Base-by-base conservation (phyloP, 2,888 invertebrate genomes). In the Geotrupes spiniger region DNA sequence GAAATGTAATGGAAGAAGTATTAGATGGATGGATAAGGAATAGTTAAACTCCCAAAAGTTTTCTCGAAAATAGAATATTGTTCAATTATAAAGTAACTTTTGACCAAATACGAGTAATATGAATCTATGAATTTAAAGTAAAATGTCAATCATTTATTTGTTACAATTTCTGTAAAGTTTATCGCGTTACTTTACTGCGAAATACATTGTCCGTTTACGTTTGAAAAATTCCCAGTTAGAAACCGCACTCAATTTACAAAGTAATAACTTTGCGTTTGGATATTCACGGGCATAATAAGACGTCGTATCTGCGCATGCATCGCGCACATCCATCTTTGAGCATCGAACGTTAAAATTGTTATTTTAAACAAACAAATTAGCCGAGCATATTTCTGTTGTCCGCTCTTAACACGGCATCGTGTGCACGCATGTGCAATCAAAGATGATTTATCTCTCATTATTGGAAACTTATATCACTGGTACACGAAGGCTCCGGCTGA, bases 291-390 rank as follows among this genome's bases (percentile, higher is more conserved):
- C 15, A 6, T 48, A 48, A 48, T 48, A 48, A 43, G 48, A 48
- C 42, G 48, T 48, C 48, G 43, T 42, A 48, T 29, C 42, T 26
- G 48, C 29, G 46, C 46, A 46, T 46, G 46, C 21, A 46, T 42
- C 37, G 39, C 38, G 38, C 42, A 37, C 48, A 48, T 48, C 33
- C 33, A 42, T 48, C 48, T 48, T 48, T 17, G 14, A 26, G 25
- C 42, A 42, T 49, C 49, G 38, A 56, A 57, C 62, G 62, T 63
- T 66, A 63, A 63, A 60, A 62, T 33, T 33, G 33, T 33, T 33
- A 33, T 60, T 60, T 63, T 61, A 63, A 64, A 65, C 64, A 66
- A 68, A 70, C 68, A 70, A 69, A 70, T 71, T 70, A 70, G 61
- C 62, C 57, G 54, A 52, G 53, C 62, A 64, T 67, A 65, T 63